A percentile compares a stretch with the other conserved stretches of the same genome.
Conservation (phyloP, 92 coral and sea anemone genomes). For the Palythoa heliodiscus region DNA sequence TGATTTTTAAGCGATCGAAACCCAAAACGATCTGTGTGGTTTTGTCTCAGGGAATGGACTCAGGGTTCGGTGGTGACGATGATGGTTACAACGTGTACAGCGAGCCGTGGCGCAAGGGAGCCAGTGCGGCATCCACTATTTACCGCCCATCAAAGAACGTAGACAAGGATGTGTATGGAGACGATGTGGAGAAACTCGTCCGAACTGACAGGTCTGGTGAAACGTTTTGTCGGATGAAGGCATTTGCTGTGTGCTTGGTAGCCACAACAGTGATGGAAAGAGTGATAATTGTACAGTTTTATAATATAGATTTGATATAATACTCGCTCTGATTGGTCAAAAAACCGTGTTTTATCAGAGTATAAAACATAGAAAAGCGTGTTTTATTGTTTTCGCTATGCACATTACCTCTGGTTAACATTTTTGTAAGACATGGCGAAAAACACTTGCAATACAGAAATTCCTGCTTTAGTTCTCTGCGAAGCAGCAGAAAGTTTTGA, state of each 20-base stretch:
- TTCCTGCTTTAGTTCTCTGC: no score
- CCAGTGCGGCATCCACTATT: constrained; percentile 92
- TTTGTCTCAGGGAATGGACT: constrained; percentile 81
- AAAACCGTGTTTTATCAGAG: no score
- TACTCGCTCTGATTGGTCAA: no score
- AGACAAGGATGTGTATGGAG: constrained; percentile 96
- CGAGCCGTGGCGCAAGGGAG: constrained; percentile 94
- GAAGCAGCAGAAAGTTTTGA: no score
- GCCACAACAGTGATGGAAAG: not conserved
- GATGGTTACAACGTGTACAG: constrained; percentile 93
- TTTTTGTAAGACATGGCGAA: no score
- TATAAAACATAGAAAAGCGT: no score
- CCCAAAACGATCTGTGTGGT: not conserved
- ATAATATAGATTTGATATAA: no score
- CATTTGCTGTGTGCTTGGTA: not conserved
- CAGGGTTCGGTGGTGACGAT: constrained; percentile 96
- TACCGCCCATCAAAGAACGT: constrained; percentile 91
- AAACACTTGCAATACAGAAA: no score
- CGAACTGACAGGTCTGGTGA: constrained; percentile 78
- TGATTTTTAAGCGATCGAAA: not conserved
- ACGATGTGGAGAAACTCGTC: constrained; percentile 90
- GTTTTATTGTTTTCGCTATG: no score
- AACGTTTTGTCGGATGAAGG: not conserved
- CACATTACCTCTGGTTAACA: no score
- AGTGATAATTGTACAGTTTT: no score